Percentiles rank a stretch among this genome's conserved stretches.
Evolutionary conservation across 2,113 vertebrate species (phyloP).

Genomic region (Peromyscus californicus): DNA sequence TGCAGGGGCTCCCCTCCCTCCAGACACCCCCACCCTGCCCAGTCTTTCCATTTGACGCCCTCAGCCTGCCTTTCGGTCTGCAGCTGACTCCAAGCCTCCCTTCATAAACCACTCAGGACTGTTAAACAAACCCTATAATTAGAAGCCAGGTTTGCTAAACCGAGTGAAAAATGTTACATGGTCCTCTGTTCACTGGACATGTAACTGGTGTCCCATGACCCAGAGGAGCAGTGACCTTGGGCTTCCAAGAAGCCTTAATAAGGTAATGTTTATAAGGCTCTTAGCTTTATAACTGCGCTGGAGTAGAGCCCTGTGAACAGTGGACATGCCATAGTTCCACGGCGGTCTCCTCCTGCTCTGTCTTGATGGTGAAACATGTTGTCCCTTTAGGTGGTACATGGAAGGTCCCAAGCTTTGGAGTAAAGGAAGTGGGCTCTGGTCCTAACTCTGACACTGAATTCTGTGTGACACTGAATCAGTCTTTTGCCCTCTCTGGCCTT

Average conservation of each 20-base stretch:
- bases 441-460: not conserved
- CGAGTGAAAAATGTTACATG: slow-evolving; percentile 90
- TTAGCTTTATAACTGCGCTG: slow-evolving; percentile 87
- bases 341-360: not conserved
- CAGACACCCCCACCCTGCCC: not conserved
- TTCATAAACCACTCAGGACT: slow-evolving; percentile 76
- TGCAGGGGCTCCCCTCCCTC: not conserved
- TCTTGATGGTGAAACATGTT: slow-evolving; percentile 55
- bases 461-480: not conserved
- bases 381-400: not conserved
- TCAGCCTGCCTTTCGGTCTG: not conserved
- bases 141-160: slow-evolving; percentile 89
- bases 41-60: not conserved
- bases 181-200: slow-evolving; percentile 88
- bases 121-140: slow-evolving; percentile 91
- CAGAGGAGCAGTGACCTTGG: slow-evolving; percentile 87
- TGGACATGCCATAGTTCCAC: slow-evolving; percentile 84
- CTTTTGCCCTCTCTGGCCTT: not conserved
- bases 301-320: slow-evolving; percentile 86
- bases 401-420: not conserved
- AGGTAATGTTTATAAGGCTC: slow-evolving; percentile 92
- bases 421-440: not conserved
- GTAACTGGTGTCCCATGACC: slow-evolving; percentile 89
- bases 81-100: slow-evolving; percentile 69
- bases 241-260: slow-evolving; percentile 92